Evolutionary conservation across 2,113 vertebrate species (phyloP), one percentile per base, ranked within the genome.

Genomic region (Sarotherodon lohbergeri): DNA sequence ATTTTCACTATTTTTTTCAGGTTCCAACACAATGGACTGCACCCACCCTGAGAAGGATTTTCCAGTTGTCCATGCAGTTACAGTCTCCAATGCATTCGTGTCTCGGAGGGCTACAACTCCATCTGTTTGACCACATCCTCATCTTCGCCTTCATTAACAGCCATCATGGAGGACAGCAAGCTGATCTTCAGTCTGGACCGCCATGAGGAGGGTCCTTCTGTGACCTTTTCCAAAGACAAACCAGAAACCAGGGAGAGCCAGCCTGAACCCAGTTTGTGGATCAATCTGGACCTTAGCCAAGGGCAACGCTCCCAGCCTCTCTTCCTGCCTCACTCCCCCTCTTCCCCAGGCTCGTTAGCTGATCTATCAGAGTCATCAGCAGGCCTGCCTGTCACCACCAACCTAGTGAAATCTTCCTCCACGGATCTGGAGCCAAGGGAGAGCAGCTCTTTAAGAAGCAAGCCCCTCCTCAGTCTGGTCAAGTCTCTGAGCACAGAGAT

Each of bases 361-460:
- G 96, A 97, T 36, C 86, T 96, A 32, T 94, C 94, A 11, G 55
- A 93, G 52, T 90, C 86, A 1, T 89, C 95, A 57, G 88, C 86
- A 7, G 85, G 29, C 4, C 32, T 88, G 39, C 95, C 90, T 91
- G 86, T 57, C 90, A 92, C 87, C 91, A 93, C 95, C 82, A 97
- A 96, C 94, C 95, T 98, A 16, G 97, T 98, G 63, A 98, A 98
- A 94, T 98, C 98, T 80, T 96, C 98, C 88, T 98, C 98, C 1
- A 97, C 97, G 3, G 98, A 99, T 85, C 96, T 98, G 87, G 97
- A 98, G 89, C 96, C 96, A 86, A 97, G 96, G 93, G 98, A 98
- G 56, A 90, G 95, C 85, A 92, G 94, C 63, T 96, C 96, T 3
- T 34, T 90, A 4, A 89, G 96, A 96, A 81, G 92, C 50, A 96